Evolutionary conservation across 2,888 invertebrate genomes (phyloP).

Genomic region (Atherix ibis): DNA sequence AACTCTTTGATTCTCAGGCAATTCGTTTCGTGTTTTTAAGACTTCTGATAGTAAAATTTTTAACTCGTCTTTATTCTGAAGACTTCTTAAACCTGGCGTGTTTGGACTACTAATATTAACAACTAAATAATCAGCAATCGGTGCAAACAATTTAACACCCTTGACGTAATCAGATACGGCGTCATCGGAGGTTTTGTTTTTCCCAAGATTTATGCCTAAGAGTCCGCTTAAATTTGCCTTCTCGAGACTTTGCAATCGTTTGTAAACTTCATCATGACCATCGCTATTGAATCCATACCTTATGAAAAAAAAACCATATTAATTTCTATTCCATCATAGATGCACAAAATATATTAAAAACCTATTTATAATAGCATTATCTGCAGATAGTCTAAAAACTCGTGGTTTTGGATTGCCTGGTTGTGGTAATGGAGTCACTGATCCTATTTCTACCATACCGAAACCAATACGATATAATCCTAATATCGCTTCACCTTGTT

Average conservation of each 20-base stretch:
- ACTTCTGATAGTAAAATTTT: conserved; percentile 48
- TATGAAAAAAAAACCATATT: conserved; percentile 12
- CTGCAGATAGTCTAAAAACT: conserved; percentile 73
- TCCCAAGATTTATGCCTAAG: conserved; percentile 87
- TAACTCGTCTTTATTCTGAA: conserved; percentile 66
- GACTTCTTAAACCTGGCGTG: conserved; percentile 72
- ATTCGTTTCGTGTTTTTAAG: conserved; percentile 41
- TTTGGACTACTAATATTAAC: conserved; percentile 96
- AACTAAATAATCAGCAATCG: conserved; percentile 85
- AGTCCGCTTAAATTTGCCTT: conserved; percentile 41
- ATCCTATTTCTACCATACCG: conserved; percentile 91
- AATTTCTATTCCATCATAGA: neutral
- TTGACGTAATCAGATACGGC: conserved; percentile 66
- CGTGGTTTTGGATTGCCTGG: conserved; percentile 84
- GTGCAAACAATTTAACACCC: conserved; percentile 69
- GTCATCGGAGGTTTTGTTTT: conserved; percentile 72
- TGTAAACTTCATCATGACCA: conserved; percentile 63
- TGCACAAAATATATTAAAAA: conserved; percentile 18
- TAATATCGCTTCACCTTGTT: conserved; percentile 80
- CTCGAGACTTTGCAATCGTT: conserved; percentile 43
- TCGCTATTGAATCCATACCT: conserved; percentile 92
- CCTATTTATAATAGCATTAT: conserved; percentile 84
- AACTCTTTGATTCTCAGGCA: conserved; percentile 32
- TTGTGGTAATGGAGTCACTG: conserved; percentile 88
- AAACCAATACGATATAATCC: conserved; percentile 77